These are phyloP conservation scores for Drosophila sordidula DNA, from an alignment of 2,888 invertebrate genomes.

Conservation along the genomic window DNA sequence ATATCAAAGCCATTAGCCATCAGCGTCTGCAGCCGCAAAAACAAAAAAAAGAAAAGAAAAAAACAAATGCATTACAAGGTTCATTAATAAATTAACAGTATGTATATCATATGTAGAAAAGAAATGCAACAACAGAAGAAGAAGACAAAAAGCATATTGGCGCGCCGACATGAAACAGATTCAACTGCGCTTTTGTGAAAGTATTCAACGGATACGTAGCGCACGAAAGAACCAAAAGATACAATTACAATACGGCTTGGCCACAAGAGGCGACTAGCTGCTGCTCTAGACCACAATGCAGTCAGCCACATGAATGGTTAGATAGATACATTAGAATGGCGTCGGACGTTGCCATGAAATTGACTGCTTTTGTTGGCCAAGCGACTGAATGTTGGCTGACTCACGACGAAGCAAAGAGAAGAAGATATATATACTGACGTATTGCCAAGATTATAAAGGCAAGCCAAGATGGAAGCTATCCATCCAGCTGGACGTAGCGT, in stretches of 20 bases:
- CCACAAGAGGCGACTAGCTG: constrained; percentile 9
- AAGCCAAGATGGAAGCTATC: constrained; percentile 19
- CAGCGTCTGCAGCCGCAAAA: constrained; percentile 19
- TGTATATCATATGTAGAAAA: constrained; percentile 12
- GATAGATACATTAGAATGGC: constrained; percentile 71
- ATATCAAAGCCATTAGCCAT: constrained; percentile 38
- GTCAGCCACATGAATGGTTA: constrained; percentile 43
- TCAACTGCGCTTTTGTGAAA: constrained; percentile 71
- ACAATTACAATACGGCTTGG: constrained; percentile 56
- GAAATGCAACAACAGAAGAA: constrained; percentile 40
- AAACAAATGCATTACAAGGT: constrained; percentile 17
- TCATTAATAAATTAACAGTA: constrained; percentile 16
- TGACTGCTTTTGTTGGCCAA: constrained; percentile 76
- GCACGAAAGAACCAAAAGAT: constrained; percentile 68
- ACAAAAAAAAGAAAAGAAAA: constrained; percentile 10
- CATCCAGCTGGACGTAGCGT: constrained; percentile 4
- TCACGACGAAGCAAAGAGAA: constrained; percentile 23
- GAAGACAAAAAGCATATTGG: constrained; percentile 47
- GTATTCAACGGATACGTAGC: constrained; percentile 52
- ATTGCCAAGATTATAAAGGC: constrained; percentile 10
- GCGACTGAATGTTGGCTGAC: constrained; percentile 27
- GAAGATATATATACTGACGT: constrained; percentile 17
- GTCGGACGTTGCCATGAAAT: constrained; percentile 67
- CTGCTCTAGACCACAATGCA: constrained; percentile 50
- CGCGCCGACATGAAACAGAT: constrained; percentile 57